Conservation (phyloP, 2,888 invertebrate species). For the Stenotaenia linearis region DNA sequence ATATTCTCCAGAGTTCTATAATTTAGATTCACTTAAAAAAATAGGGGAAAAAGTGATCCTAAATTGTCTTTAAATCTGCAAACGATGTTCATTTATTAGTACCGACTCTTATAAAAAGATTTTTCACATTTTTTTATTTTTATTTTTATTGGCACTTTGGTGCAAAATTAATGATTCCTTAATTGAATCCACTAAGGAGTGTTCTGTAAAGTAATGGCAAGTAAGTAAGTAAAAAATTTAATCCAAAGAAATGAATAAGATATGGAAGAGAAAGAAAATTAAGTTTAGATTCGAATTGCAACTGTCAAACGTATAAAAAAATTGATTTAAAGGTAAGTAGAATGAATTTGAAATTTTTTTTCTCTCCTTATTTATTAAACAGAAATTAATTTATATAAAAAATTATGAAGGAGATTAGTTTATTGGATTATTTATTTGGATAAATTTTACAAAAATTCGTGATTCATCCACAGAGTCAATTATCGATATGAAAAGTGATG, state of each 20-base stretch:
- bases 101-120: background rate
- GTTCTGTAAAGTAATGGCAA: background rate
- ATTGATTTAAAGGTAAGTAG: too few relatives aligned
- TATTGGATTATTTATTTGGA: too few relatives aligned
- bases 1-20: background rate
- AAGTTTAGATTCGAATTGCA: background rate
- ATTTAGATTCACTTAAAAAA: background rate
- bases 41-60: background rate
- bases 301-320: background rate
- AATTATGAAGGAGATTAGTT: too few relatives aligned
- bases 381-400: too few relatives aligned
- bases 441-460: too few relatives aligned
- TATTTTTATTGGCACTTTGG: background rate
- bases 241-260: background rate
- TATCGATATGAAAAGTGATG: too few relatives aligned
- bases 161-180: constrained; percentile 7
- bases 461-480: too few relatives aligned
- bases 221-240: background rate
- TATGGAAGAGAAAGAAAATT: background rate
- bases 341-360: too few relatives aligned
- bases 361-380: too few relatives aligned
- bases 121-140: background rate
- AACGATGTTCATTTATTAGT: constrained; percentile 14
- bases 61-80: constrained; percentile 2
- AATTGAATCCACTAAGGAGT: background rate